A percentile compares a stretch with the other conserved stretches of the same genome.
These are phyloP conservation scores for Ambastaia sidthimunki DNA, from an alignment of 2,797 vertebrate genomes.

Conservation along the genomic window DNA sequence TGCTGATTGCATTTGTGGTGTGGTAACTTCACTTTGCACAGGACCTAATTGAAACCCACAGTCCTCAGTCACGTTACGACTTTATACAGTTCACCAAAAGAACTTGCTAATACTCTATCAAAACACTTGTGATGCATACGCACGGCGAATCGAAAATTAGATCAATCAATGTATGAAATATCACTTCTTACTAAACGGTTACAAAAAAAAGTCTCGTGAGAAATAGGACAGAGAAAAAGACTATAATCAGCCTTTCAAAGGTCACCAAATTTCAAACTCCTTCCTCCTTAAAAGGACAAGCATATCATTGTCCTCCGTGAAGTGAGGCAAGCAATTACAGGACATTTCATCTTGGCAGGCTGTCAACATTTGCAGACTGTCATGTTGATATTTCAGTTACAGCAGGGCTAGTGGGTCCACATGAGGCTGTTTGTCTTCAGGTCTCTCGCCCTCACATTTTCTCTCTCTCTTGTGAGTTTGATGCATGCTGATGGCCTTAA, in stretches of 20 bases:
- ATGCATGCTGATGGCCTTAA: constrained; percentile 26
- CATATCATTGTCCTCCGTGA: constrained; percentile 33
- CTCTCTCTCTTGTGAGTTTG: constrained; percentile 20
- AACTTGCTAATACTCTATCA: neutral
- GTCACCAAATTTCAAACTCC: constrained; percentile 25
- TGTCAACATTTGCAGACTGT: constrained; percentile 41
- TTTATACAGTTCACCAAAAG: too few relatives aligned
- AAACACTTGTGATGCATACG: neutral
- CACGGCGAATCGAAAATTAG: neutral
- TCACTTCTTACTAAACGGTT: neutral
- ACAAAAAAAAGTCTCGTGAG: neutral
- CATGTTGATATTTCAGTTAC: constrained; percentile 40
- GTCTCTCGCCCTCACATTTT: constrained; percentile 9
- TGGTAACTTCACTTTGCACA: neutral
- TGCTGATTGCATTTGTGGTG: neutral
- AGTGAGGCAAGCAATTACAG: constrained; percentile 29
- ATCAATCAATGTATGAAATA: neutral
- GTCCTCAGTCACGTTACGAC: neutral
- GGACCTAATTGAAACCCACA: neutral
- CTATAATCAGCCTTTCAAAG: constrained; percentile 18
- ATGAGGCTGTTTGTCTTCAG: constrained; percentile 40
- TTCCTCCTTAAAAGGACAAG: constrained; percentile 32
- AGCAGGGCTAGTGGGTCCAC: constrained; percentile 4
- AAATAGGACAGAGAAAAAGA: neutral
- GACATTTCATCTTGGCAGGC: constrained; percentile 39